Conservation (phyloP, 2,113 vertebrate genomes). For the Himantopus leucocephalus region DNA sequence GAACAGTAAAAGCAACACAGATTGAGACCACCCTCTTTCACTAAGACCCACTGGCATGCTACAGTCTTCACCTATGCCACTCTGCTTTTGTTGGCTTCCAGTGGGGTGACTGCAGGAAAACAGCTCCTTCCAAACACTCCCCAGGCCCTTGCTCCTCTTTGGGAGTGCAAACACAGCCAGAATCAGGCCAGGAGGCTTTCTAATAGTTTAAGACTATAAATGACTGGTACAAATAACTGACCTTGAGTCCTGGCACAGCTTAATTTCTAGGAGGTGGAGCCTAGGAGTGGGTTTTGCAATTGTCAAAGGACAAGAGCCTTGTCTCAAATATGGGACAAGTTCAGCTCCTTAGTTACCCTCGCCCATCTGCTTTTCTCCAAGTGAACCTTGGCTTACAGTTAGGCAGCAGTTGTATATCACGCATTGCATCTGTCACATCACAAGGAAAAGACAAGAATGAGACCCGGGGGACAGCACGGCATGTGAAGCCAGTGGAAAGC, state of each 20-base stretch:
- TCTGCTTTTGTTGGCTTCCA: neutral
- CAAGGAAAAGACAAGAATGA: neutral
- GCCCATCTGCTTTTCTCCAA: neutral
- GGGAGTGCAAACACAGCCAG: neutral
- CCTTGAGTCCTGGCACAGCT: neutral
- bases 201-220: neutral
- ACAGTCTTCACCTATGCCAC: neutral
- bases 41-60: neutral
- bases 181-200: neutral
- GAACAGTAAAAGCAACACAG: neutral
- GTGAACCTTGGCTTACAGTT: neutral
- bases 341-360: neutral
- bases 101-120: neutral
- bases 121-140: neutral
- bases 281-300: neutral
- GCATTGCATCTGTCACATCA: accelerated
- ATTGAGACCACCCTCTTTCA: neutral
- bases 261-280: neutral
- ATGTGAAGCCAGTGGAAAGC: neutral
- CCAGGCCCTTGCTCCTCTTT: neutral
- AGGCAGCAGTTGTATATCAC: neutral
- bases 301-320: neutral
- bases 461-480: neutral
- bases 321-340: neutral
- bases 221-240: neutral